Evolutionary conservation across 1,140 invertebrate genomes (phyloP), one percentile per base, ranked within the genome.

Genomic region (Pseudobourletiella spinata): DNA sequence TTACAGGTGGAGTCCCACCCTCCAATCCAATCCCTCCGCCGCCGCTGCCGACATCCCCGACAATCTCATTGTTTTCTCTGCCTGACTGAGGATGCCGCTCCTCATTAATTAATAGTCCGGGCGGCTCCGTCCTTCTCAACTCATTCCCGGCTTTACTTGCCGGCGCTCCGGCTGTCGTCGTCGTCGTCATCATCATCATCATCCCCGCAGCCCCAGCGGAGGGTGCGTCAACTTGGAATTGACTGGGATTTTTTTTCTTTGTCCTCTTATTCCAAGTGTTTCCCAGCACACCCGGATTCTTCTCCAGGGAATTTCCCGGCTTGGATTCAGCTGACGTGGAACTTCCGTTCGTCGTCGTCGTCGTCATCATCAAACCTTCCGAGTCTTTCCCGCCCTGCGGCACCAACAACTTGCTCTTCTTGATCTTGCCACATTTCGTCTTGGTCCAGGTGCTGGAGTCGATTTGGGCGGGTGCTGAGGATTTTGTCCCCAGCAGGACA

Each of bases 361-460:
- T 15, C 25, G 30, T 51, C 48, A 51, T 8, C 28, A n/a, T n/a
- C n/a, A n/a, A n/a, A n/a, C n/a, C n/a, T 52, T 58, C 43, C 29
- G 46, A 39, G 11, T 55, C 54, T 52, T 58, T 32, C 29, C 50
- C 51, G 11, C 48, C 54, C 3, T 51, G 2, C 4, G 4, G 32
- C 15, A 42, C 30, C 52, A 62, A 30, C n/a, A n/a, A n/a, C n/a
- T n/a, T n/a, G 56, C 57, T 62, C 28, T 39, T 24, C 61, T 61
- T 61, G 15, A 52, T 28, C 56, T 61, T 61, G n/a, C 59, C 51
- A 18, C 28, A 35, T 50, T 62, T 66, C 54, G 63, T 59, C 59
- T 68, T 68, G 30, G 67, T 68, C 67, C 67, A 68, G 14, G 67
- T 68, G 51, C 61, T 68, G 14, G 67, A 68, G 50, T 68, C 67